phyloP scores from a whole-genome alignment of 2,888 invertebrate species.

The Drosophila prolongata region DNA sequence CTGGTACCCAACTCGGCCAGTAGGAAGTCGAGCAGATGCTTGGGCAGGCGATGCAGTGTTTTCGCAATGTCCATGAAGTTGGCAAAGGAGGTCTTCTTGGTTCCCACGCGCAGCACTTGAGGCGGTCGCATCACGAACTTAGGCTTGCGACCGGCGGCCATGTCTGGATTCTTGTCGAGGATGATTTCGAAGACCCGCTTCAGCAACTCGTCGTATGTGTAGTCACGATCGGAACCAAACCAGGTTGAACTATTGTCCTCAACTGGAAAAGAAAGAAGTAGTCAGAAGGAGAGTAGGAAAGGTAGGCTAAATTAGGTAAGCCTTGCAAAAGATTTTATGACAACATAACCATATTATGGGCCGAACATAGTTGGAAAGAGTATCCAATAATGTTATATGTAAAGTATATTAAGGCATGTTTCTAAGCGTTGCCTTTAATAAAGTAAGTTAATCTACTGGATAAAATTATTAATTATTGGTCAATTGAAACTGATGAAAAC shows the following conservation, averaged over 20 bases:
- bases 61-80: constrained; percentile 98
- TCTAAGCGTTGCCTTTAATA: too few species aligned
- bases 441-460: too few species aligned
- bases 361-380: too few species aligned
- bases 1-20: constrained; percentile 99
- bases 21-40: constrained; percentile 98
- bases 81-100: constrained; percentile 99
- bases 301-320: neutral
- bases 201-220: constrained; percentile 98
- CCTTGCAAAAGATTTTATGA: too few species aligned
- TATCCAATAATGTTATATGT: too few species aligned
- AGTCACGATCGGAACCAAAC: constrained; percentile 95
- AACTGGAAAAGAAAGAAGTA: constrained; percentile 82
- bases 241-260: constrained; percentile 91
- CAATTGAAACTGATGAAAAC: too few species aligned
- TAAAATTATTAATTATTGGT: too few species aligned
- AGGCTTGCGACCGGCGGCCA: constrained; percentile 99
- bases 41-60: constrained; percentile 95
- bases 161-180: constrained; percentile 99
- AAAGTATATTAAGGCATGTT: too few species aligned
- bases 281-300: neutral
- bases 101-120: constrained; percentile 98
- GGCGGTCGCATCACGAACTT: constrained; percentile 99
- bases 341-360: too few species aligned
- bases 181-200: constrained; percentile 99